A percentile compares a stretch with the other conserved stretches of the same genome.
Evolutionary conservation across 1,140 invertebrate genomes (phyloP).

Genomic region (Drosophila suzukii): DNA sequence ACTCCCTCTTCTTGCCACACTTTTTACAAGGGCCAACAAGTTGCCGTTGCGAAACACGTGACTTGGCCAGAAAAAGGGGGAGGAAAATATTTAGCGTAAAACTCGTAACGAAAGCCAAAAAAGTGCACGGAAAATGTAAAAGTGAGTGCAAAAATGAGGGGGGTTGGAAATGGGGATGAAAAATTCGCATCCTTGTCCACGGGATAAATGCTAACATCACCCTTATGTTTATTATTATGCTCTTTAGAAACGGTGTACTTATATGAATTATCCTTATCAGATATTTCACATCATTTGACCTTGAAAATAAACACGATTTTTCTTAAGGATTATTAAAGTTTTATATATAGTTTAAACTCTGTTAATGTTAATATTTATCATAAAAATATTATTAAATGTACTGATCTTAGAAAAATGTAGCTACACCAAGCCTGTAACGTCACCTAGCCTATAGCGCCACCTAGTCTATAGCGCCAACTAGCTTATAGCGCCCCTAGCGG

Average conservation of each 20-base stretch:
- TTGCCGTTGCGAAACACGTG: conserved; percentile 52
- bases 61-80: conserved; percentile 10
- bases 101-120: conserved; percentile 22
- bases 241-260: neutral
- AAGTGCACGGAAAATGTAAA: conserved; percentile 15
- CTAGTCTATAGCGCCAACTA: too few species aligned
- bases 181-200: neutral
- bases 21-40: conserved; percentile 39
- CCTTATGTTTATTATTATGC: neutral
- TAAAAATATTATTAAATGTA: too few species aligned
- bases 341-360: too few species aligned
- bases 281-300: neutral
- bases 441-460: too few species aligned
- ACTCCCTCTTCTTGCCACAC: neutral
- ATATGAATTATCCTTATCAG: neutral
- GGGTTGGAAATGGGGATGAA: neutral
- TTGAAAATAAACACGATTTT: too few species aligned
- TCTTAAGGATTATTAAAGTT: too few species aligned
- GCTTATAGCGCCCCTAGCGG: too few species aligned
- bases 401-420: too few species aligned
- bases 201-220: neutral
- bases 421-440: too few species aligned
- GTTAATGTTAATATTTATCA: too few species aligned
- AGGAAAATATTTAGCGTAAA: conserved; percentile 11
- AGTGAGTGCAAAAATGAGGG: conserved; percentile 12